Percentiles rank a stretch among this genome's conserved stretches.
phyloP scores from a whole-genome alignment of 2,888 invertebrate species.

The Lottia gigantea region DNA sequence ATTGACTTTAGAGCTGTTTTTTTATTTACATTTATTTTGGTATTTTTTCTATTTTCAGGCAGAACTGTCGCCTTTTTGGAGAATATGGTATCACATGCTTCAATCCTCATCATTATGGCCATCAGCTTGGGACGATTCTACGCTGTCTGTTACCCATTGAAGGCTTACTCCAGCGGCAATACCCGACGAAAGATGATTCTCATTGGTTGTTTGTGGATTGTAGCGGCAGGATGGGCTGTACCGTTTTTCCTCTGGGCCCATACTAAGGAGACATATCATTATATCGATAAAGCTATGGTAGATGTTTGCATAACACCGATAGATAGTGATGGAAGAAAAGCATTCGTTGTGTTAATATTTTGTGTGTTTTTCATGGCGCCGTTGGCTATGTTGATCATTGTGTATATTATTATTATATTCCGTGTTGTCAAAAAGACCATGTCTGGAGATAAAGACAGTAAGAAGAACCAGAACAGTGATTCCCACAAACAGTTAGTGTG shows the following conservation, averaged over 20 bases:
- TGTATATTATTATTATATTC: conserved; percentile 38
- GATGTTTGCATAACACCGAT: conserved; percentile 85
- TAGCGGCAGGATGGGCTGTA: conserved; percentile 68
- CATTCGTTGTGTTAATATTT: conserved; percentile 84
- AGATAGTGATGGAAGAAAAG: conserved; percentile 80
- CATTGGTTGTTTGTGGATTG: conserved; percentile 65
- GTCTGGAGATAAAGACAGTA: conserved; percentile 32
- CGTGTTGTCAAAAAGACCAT: conserved; percentile 28
- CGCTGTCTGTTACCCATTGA: conserved; percentile 89
- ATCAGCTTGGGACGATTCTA: conserved; percentile 91
- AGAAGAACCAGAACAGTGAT: conserved; percentile 27
- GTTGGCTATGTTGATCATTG: conserved; percentile 32
- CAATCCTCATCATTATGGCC: conserved; percentile 89
- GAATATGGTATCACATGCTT: conserved; percentile 89
- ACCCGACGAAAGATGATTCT: conserved; percentile 64
- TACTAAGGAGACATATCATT: conserved; percentile 78
- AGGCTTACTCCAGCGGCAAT: conserved; percentile 72
- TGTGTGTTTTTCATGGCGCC: conserved; percentile 88
- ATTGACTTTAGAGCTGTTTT: background rate
- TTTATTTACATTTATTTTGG: background rate
- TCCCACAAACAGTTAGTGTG: conserved; percentile 52
- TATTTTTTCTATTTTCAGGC: conserved; percentile 74
- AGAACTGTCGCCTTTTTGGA: conserved; percentile 92
- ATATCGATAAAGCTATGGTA: conserved; percentile 76
- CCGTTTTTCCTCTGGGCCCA: conserved; percentile 86